These are phyloP conservation scores for Linurgus olivaceus DNA, from an alignment of 2,797 vertebrate genomes.

Conservation along the genomic window DNA sequence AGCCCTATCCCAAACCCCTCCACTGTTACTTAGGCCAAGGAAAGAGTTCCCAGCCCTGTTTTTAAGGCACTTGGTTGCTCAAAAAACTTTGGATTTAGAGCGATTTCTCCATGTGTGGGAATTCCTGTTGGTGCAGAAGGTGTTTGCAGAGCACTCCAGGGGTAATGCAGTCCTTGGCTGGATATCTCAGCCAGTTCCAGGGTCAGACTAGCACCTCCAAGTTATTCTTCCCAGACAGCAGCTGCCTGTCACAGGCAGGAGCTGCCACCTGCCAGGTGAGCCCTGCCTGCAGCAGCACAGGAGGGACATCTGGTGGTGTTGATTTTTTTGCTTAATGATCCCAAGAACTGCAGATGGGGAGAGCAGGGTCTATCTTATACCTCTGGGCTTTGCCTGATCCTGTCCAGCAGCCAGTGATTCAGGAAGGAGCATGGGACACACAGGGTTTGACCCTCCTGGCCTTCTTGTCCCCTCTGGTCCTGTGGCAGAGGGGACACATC, in stretches of 20 bases:
- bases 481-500: neutral
- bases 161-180: neutral
- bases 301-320: neutral
- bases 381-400: neutral
- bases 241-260: neutral
- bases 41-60: neutral
- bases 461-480: neutral
- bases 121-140: neutral
- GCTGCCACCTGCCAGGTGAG: neutral
- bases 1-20: neutral
- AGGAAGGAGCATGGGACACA: fast-evolving
- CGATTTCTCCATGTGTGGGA: neutral
- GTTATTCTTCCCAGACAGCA: neutral
- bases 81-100: neutral
- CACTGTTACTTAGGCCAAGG: neutral
- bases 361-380: neutral
- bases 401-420: neutral
- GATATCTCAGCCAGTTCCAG: neutral
- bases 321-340: neutral
- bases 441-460: neutral
- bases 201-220: neutral
- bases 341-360: neutral
- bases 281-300: neutral
- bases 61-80: neutral
- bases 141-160: neutral